Evolutionary conservation across 1,140 invertebrate species (phyloP), one percentile per base, ranked within the genome.

Genomic region (Brachionus manjavacas): DNA sequence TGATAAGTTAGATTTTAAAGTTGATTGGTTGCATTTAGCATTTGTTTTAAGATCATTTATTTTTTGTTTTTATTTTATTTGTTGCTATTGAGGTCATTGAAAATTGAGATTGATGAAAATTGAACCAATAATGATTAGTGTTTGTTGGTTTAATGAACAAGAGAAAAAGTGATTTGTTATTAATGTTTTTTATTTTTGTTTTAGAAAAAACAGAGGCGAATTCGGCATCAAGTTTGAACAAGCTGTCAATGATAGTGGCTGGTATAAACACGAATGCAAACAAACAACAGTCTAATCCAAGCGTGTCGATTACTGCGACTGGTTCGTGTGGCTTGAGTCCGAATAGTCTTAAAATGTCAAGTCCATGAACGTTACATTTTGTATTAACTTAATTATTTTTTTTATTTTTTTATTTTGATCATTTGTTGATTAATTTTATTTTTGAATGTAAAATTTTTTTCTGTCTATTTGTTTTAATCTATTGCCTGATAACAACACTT

Each of bases 221-320:
- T 25, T 76, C 72, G 41, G 72, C 72, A 76, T 76, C 72, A 14
- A 76, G 72, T 49, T 76, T 76, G 20, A 76, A 76, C 20, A 76
- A 76, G 25, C 43, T 76, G 3, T 76, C 72, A 8, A 76, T 76
- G 72, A 76, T 76, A 76, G 72, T 76, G 11, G 72, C 72, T 46
- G 72, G 72, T 12, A 76, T 76, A 76, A 76, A 76, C 25, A 76
- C 72, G n/a, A 76, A 76, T 25, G 25, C 41, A 49, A 76, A 35
- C 41, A 76, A 76, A 49, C 72, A 76, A 76, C 68, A 72, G 16
- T 41, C 70, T 14, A 74, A 41, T 41, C 12, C 76, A 39, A 55
- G 46, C 49, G 46, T 55, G n/a, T 60, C 49, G 9, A 41, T 46
- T 31, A 11, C 20, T 12, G 25, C 76, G 64, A 80, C 76, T 60